Conservation (phyloP, 2,888 invertebrate genomes). For the Nemurella pictetii region DNA sequence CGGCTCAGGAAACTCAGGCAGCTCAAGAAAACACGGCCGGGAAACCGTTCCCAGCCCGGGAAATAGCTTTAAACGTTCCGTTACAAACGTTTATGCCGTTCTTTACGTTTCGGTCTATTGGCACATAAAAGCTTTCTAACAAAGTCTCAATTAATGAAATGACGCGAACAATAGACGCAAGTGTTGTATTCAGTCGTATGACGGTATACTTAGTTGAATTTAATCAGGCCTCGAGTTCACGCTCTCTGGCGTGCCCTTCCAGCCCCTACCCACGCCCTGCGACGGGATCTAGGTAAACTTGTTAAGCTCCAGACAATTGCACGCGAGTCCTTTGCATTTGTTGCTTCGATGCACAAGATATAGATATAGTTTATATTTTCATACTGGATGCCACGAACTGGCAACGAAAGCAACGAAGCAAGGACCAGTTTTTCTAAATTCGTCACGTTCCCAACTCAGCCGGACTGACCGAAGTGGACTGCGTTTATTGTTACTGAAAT, state of each 20-base stretch:
- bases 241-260: background rate
- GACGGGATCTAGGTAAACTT: background rate
- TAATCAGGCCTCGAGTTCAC: background rate
- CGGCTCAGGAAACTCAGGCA: no score
- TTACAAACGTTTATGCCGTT: background rate
- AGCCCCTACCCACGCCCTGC: background rate
- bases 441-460: background rate
- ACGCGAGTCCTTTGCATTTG: background rate
- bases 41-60: background rate
- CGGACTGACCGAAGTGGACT: background rate
- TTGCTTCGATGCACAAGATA: background rate
- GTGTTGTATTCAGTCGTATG: background rate
- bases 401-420: background rate
- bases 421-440: background rate
- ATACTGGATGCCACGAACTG: no score
- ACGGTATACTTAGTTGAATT: background rate
- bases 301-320: background rate
- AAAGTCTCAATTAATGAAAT: conserved; percentile 12
- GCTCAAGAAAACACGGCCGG: background rate
- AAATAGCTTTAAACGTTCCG: background rate
- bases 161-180: background rate
- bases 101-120: conserved; percentile 1
- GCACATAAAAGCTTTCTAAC: conserved; percentile 10
- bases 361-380: no score
- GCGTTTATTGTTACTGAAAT: background rate